A percentile compares a stretch with the other conserved stretches of the same genome.
Conservation (phyloP, 2,113 vertebrate genomes). For the Brienomyrus brachyistius region DNA sequence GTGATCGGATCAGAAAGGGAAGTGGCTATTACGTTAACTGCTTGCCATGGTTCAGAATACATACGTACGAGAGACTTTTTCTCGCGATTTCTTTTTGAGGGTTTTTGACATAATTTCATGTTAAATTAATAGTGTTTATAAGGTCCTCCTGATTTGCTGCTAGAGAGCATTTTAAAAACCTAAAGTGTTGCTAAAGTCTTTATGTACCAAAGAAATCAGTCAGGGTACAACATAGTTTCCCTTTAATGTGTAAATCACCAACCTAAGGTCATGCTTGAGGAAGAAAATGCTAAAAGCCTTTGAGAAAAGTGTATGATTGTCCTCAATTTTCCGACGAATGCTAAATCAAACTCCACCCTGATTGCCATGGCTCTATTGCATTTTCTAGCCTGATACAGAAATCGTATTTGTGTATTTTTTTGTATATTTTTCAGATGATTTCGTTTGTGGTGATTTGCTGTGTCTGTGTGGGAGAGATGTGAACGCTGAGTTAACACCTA, state of each 20-base stretch:
- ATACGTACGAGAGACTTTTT: background rate
- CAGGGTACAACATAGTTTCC: background rate
- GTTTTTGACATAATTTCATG: background rate
- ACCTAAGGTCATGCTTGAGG: background rate
- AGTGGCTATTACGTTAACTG: background rate
- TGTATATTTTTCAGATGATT: background rate
- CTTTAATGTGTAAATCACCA: background rate
- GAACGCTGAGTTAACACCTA: conserved; percentile 45
- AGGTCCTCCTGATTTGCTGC: background rate
- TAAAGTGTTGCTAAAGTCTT: background rate
- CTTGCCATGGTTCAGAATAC: background rate
- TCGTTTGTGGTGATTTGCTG: background rate
- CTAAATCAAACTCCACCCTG: background rate
- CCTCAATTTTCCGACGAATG: background rate
- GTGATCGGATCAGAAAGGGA: background rate
- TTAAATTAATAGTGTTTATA: background rate
- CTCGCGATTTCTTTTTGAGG: background rate
- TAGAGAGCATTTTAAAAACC: background rate
- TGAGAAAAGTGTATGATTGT: background rate
- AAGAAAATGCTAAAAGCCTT: background rate
- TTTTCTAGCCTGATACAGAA: background rate
- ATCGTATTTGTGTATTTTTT: background rate
- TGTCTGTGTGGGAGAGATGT: background rate
- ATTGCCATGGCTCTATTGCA: background rate
- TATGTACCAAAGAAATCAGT: background rate